Evolutionary conservation across 2,113 vertebrate genomes (phyloP).

Genomic region (Seriola rivoliana): DNA sequence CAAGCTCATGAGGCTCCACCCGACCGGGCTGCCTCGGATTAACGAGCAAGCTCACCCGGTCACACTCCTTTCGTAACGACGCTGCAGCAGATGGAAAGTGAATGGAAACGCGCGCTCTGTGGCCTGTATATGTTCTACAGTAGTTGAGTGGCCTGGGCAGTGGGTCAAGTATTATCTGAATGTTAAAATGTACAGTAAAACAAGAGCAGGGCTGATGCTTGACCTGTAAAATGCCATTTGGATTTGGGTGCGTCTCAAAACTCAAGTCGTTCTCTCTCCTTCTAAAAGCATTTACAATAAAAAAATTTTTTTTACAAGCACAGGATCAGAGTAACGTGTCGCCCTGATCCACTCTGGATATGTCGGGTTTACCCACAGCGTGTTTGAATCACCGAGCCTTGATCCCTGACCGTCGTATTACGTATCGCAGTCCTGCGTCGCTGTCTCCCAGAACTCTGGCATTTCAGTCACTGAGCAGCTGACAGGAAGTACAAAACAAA

Average conservation of each 20-base stretch:
- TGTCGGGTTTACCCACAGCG: too few relatives aligned
- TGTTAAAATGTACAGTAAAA: conserved; percentile 39
- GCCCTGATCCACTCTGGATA: too few relatives aligned
- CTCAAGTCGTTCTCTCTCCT: not conserved
- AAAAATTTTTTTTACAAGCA: too few relatives aligned
- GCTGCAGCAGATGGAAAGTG: conserved; percentile 16
- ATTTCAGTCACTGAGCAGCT: too few relatives aligned
- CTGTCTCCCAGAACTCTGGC: too few relatives aligned
- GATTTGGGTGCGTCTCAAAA: not conserved
- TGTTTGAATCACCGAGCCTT: too few relatives aligned
- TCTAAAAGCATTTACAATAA: not conserved
- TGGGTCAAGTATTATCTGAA: conserved; percentile 29
- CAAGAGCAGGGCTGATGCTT: conserved; percentile 15
- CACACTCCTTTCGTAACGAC: not conserved
- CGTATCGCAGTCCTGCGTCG: too few relatives aligned
- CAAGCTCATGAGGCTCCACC: conserved; percentile 26
- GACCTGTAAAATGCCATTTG: not conserved
- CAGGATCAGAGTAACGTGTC: not conserved
- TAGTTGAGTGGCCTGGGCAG: conserved; percentile 5
- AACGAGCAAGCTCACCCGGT: not conserved
- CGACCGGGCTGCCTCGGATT: not conserved
- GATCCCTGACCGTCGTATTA: too few relatives aligned
- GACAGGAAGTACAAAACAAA: too few relatives aligned
- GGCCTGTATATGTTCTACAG: conserved; percentile 30
- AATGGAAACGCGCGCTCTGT: conserved; percentile 8